Evolutionary conservation across 92 coral and sea anemone species (phyloP).

Genomic region (Paragorgia papillata): DNA sequence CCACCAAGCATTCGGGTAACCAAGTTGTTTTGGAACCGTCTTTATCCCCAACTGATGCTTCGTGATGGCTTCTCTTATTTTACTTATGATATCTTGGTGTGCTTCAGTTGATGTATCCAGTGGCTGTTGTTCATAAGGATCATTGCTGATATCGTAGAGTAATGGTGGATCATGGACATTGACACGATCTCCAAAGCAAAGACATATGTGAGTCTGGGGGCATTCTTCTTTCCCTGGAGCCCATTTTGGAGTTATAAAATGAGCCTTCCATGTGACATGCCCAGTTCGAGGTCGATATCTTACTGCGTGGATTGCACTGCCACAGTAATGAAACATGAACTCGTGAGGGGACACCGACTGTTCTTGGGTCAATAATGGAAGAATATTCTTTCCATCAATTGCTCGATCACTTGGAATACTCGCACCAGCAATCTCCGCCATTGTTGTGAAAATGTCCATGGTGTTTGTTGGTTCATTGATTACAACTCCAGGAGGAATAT

Average conservation of each 20-base stretch:
- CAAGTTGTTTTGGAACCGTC: slow-evolving; percentile 66
- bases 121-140: slow-evolving; percentile 65
- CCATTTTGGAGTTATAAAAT: no score
- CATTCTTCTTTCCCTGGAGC: slow-evolving; percentile 51
- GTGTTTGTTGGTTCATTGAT: slow-evolving; percentile 71
- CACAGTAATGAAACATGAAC: slow-evolving; percentile 36
- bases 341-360: slow-evolving; percentile 64
- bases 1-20: slow-evolving; percentile 39
- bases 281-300: no score
- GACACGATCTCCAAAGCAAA: slow-evolving; percentile 59
- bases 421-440: slow-evolving; percentile 60
- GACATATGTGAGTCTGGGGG: slow-evolving; percentile 38
- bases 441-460: slow-evolving; percentile 76
- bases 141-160: slow-evolving; percentile 66
- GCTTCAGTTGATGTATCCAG: background rate
- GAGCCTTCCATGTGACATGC: no score
- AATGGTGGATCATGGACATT: slow-evolving; percentile 62
- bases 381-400: slow-evolving; percentile 72
- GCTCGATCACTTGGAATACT: slow-evolving; percentile 63
- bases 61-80: slow-evolving; percentile 43
- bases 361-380: slow-evolving; percentile 67
- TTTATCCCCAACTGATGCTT: slow-evolving; percentile 53
- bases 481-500: slow-evolving; percentile 62
- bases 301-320: no score
- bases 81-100: no score